Evolutionary conservation across 37 sponge, comb jelly and placozoan genomes (phyloP), one percentile per base, ranked within the genome.

Genomic region (Bolinopsis microptera): DNA sequence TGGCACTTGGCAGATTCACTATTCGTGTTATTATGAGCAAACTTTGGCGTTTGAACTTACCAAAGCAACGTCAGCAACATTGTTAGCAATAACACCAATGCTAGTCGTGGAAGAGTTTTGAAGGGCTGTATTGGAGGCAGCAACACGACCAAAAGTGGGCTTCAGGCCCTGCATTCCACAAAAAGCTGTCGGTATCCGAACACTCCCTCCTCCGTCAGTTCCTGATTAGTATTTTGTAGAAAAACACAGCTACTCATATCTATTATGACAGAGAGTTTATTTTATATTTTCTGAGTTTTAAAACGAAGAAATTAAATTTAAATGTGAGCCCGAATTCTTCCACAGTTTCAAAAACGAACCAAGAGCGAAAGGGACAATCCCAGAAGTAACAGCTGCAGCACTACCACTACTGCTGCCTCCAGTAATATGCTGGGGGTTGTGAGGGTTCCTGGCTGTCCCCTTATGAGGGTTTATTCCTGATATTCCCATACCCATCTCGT

Each of bases 391-490:
- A 40, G 95, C 93, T 5, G 93, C 95, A 18, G 96, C 97, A 18
- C 96, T 95, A 0, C 98, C 98, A 37, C 95, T 95, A 69, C 95
- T 95, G 41, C 97, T 97, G 0, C 98, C 98, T 69, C 98, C 98
- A 72, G 96, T 67, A 37, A 95, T 95, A 82, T 83, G 82, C 27
- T 93, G 86, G 33, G 93, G 39, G 92, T 98, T 94, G 93, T 97
- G 96, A 0, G 98, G 97, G 83, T 98, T 98, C 38, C 96, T 93
- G n/a, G 97, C 77, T 13, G 96, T 95, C 0, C 94, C 83, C 70
- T 96, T 96, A 23, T 69, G 83, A n/a, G 96, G 96, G 82, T 98
- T 98, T 68, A 96, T 95, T 0, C 98, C 98, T 0, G 96, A 67
- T 18, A 96, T 92, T 24, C 98, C 96, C 18, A 94, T 94, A 21